Conservation (phyloP, 2,113 vertebrate species). For the Spilogale gracilis region DNA sequence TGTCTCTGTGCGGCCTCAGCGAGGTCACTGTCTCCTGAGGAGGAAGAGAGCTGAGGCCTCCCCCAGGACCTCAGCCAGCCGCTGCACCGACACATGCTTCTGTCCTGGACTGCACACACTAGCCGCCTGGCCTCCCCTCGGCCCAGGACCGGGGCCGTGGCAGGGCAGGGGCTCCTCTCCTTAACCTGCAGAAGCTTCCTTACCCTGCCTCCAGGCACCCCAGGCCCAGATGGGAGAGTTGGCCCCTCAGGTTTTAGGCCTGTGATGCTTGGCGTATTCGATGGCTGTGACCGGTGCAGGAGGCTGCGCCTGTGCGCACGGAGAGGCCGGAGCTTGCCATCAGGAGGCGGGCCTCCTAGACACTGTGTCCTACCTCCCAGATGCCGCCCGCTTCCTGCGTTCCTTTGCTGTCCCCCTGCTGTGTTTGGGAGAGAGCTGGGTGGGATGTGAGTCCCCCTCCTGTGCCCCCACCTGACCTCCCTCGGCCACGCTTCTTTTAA, state of each 20-base stretch:
- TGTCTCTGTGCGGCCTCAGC: background rate
- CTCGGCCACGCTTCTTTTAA: background rate
- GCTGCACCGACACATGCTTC: slow-evolving; percentile 75
- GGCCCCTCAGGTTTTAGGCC: slow-evolving; percentile 66
- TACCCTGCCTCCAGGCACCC: background rate
- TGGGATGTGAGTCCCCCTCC: background rate
- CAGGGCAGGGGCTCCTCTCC: background rate
- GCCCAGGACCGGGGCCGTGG: background rate
- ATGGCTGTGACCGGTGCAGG: background rate
- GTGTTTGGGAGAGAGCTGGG: background rate
- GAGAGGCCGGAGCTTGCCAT: rapidly evolving
- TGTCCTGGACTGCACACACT: background rate
- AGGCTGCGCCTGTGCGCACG: rapidly evolving
- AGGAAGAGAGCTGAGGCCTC: slow-evolving; percentile 72
- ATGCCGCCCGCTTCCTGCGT: background rate
- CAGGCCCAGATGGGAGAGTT: slow-evolving; percentile 67
- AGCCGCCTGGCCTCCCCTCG: background rate
- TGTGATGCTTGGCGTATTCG: background rate
- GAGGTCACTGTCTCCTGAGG: slow-evolving; percentile 64
- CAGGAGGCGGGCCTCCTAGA: background rate
- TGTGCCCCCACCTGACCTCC: background rate
- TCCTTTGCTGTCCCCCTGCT: background rate
- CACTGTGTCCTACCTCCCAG: background rate
- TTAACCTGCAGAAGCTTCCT: background rate
- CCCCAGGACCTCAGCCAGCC: slow-evolving; percentile 80